Percentiles rank a stretch among this genome's conserved stretches.
phyloP scores from a whole-genome alignment of 2,888 invertebrate species.

The Hedya salicella region DNA sequence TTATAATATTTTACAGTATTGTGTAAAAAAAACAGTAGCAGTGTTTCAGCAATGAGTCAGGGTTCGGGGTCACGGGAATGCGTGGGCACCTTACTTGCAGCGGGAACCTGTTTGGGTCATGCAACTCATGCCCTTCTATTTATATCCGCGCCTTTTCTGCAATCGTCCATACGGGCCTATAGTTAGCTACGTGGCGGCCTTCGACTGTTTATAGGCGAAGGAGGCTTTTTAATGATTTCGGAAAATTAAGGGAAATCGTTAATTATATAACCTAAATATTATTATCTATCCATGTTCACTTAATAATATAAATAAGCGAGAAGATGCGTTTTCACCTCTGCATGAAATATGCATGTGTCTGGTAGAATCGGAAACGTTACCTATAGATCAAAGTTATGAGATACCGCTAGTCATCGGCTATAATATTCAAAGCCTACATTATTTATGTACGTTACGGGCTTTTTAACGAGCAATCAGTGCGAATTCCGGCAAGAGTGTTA shows the following conservation, averaged over 20 bases:
- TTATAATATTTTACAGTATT: not conserved
- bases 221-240: slow-evolving; percentile 45
- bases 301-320: not conserved
- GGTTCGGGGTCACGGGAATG: slow-evolving; percentile 70
- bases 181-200: slow-evolving; percentile 57
- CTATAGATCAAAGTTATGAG: not conserved
- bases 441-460: slow-evolving; percentile 43
- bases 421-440: slow-evolving; percentile 36
- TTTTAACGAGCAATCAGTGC: slow-evolving; percentile 46
- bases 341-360: not conserved
- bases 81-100: slow-evolving; percentile 72
- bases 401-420: slow-evolving; percentile 1
- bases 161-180: slow-evolving; percentile 58
- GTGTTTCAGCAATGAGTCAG: slow-evolving; percentile 61
- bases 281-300: not conserved
- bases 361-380: not conserved
- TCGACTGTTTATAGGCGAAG: slow-evolving; percentile 63
- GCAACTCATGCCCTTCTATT: slow-evolving; percentile 78
- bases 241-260: not conserved
- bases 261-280: slow-evolving; percentile 1
- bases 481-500: slow-evolving; percentile 51
- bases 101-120: slow-evolving; percentile 81
- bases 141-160: slow-evolving; percentile 71
- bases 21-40: slow-evolving; percentile 26
- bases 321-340: not conserved